These are phyloP conservation scores for Andrena marginata DNA, from an alignment of 2,888 invertebrate genomes.

Conservation along the genomic window DNA sequence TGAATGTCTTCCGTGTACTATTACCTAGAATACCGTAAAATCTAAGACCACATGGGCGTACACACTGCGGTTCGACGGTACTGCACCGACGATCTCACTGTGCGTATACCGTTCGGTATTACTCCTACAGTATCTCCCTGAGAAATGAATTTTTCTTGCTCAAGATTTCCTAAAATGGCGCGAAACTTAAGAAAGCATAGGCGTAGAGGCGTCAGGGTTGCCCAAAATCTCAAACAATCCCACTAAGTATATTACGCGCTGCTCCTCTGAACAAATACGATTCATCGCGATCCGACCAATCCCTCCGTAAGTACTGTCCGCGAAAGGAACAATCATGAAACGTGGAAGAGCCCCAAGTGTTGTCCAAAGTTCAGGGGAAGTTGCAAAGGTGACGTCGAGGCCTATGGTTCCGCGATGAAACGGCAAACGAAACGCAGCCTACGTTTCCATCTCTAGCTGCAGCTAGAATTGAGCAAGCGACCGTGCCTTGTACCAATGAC, in stretches of 20 bases:
- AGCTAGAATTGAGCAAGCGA: conserved; percentile 70
- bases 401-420: background rate
- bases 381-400: conserved; percentile 13
- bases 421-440: conserved; percentile 17
- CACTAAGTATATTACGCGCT: background rate
- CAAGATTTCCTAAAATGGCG: background rate
- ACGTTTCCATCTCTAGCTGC: conserved; percentile 42
- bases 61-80: no score
- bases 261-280: no score
- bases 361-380: background rate
- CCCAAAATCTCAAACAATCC: background rate
- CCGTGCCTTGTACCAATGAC: conserved; percentile 78
- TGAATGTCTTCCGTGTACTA: background rate
- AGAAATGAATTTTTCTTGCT: background rate
- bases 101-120: no score
- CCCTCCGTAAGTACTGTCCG: no score
- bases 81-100: no score
- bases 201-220: background rate
- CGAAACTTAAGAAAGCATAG: background rate
- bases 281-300: no score
- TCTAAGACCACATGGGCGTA: background rate
- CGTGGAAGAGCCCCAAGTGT: no score
- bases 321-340: no score
- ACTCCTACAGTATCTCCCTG: no score
- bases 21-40: background rate